phyloP scores from a whole-genome alignment of 2,888 invertebrate species.

The Unio pictorum region DNA sequence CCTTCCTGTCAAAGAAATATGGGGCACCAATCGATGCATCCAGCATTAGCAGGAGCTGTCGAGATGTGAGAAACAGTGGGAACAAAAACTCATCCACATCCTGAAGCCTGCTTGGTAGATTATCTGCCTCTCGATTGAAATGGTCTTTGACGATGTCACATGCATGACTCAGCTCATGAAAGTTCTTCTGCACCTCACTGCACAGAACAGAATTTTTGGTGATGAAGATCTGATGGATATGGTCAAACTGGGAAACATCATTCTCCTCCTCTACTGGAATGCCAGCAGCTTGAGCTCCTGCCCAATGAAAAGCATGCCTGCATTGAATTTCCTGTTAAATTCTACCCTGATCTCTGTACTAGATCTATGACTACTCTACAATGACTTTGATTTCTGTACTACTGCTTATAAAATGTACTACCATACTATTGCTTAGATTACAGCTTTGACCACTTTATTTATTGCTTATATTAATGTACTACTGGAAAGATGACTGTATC shows the following conservation, averaged over 20 bases:
- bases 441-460: too few species aligned
- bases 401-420: too few species aligned
- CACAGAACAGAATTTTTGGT: conserved; percentile 64
- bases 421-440: too few species aligned
- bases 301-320: too few species aligned
- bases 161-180: conserved; percentile 56
- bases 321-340: too few species aligned
- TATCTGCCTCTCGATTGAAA: conserved; percentile 26
- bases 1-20: conserved; percentile 57
- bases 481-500: too few species aligned
- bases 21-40: conserved; percentile 56
- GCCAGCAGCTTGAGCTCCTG: conserved; percentile 1
- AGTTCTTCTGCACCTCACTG: conserved; percentile 62
- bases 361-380: too few species aligned
- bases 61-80: conserved; percentile 61
- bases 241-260: conserved; percentile 18
- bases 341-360: too few species aligned
- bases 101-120: conserved; percentile 42
- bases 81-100: conserved; percentile 38
- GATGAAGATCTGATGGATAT: conserved; percentile 50
- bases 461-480: too few species aligned
- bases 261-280: conserved; percentile 6
- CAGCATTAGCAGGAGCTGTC: conserved; percentile 58
- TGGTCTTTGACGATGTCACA: conserved; percentile 35
- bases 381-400: too few species aligned